Evolutionary conservation across 2,797 vertebrate species (phyloP).

Genomic region (Mus caroli): DNA sequence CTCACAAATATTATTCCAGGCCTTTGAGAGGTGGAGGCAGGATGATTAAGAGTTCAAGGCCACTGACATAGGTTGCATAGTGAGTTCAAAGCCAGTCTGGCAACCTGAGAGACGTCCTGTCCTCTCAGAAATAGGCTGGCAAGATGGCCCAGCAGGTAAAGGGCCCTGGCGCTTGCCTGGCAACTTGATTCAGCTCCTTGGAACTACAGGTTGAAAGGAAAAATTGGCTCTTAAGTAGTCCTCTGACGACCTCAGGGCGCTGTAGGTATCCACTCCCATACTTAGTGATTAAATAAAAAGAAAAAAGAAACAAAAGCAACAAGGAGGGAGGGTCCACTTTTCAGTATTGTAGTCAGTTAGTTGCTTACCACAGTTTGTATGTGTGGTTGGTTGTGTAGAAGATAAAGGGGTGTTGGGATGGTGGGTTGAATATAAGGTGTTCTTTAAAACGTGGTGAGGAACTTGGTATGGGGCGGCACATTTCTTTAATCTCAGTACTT

Average conservation of each 20-base stretch:
- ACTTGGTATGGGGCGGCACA: not conserved
- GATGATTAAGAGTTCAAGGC: not conserved
- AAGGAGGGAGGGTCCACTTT: not conserved
- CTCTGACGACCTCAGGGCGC: not conserved
- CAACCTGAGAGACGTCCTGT: not conserved
- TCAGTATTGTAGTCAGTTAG: not conserved
- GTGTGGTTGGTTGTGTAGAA: slow-evolving; percentile 14
- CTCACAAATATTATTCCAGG: not conserved
- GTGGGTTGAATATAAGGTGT: not conserved
- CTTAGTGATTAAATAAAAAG: not conserved
- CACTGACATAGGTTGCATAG: not conserved
- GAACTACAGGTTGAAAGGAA: not conserved
- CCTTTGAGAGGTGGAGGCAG: not conserved
- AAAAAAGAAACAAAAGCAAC: not conserved
- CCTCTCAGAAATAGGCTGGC: not conserved
- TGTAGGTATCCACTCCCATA: not conserved
- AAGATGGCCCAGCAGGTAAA: not conserved
- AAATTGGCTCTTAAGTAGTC: not conserved
- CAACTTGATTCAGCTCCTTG: not conserved
- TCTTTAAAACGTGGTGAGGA: not conserved
- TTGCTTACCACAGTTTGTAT: not conserved
- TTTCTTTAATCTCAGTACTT: not conserved
- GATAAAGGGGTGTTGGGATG: not conserved
- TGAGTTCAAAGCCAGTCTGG: slow-evolving; percentile 1
- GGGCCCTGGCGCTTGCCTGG: not conserved